Base-by-base conservation (phyloP, 1,140 invertebrate species). In the Dinoponera quadriceps region DNA sequence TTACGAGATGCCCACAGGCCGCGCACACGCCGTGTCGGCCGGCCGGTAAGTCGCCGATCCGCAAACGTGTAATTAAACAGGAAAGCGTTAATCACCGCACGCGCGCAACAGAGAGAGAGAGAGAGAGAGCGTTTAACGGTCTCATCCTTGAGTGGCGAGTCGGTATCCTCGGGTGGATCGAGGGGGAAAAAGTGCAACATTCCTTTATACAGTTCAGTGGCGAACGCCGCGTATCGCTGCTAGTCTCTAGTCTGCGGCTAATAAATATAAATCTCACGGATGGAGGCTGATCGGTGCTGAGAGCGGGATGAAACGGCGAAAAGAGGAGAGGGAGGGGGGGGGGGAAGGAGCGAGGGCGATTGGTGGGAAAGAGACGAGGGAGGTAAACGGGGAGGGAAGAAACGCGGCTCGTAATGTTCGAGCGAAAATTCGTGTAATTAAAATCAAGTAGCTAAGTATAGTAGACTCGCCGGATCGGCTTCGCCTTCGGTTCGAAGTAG, bases 351-450 rank as follows among this genome's bases (percentile, higher is more conserved):
- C 85, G 60, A 82, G 71, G 65, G 25, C 29, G 29, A 33, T 3
- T 2, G 18, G 82, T n/a, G 54, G 66, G 68, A 87, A 66, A 84
- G 72, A 65, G 25, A 65, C 25, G 57, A 11, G 77, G 3, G 27
- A 20, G 2, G 3, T 18, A 59, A 29, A 13, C 1, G 1, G 16
- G 49, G 18, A 14, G 13, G 13, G n/a, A 57, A 49, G 29, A 65
- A 77, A 65, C 22, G 49, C 22, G 29, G 51, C 60, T 81, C 33
- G 27, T 54, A 75, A 86, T 69, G 49, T 38, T 51, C 9, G 25
- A 38, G 75, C 63, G 89, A 90, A 91, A 89, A 91, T 93, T 89
- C 85, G 84, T 91, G 82, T 90, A 91, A 93, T 93, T 91, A 91
- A 91, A 91, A 91, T 91, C 84, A 90, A 91, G 85, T 87, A 88